These are phyloP conservation scores for Petaurus breviceps DNA, from an alignment of 2,113 vertebrate genomes.

Conservation along the genomic window DNA sequence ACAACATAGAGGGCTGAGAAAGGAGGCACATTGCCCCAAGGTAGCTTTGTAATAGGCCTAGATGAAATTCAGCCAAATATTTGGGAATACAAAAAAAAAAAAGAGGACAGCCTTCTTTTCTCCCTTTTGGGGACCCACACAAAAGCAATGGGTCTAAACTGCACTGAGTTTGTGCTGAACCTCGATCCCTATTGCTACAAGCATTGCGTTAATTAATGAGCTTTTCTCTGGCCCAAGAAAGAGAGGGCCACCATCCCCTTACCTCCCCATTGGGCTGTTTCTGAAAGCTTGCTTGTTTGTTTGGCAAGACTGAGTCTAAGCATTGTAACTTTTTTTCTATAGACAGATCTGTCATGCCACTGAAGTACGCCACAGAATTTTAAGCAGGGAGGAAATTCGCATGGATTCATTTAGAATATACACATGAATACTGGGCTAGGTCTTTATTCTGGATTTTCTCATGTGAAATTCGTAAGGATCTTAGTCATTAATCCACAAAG, in stretches of 20 bases:
- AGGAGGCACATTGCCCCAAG: not conserved
- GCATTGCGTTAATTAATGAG: slow-evolving; percentile 4
- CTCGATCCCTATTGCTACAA: slow-evolving; percentile 19
- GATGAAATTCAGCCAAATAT: slow-evolving; percentile 11
- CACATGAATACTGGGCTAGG: not conserved
- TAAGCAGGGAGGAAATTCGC: not conserved
- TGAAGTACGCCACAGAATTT: not conserved
- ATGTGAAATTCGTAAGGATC: not conserved
- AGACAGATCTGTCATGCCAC: slow-evolving; percentile 18
- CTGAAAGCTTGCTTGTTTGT: slow-evolving; percentile 46
- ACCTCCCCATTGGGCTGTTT: not conserved
- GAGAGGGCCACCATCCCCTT: not conserved
- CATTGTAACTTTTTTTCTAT: not conserved
- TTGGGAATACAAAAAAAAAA: slow-evolving; percentile 1
- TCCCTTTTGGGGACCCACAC: not conserved
- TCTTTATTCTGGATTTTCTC: not conserved
- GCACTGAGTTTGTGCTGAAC: not conserved
- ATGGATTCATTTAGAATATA: not conserved
- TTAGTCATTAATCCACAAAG: not conserved
- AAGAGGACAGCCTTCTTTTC: not conserved
- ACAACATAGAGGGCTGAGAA: not conserved
- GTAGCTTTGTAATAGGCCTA: not conserved
- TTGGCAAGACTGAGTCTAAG: slow-evolving; percentile 34
- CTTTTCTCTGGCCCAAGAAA: slow-evolving; percentile 24
- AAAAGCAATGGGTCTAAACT: not conserved